A percentile compares a stretch with the other conserved stretches of the same genome.
Conservation (phyloP, 1,140 invertebrate genomes). For the Temnothorax curvispinosus region DNA sequence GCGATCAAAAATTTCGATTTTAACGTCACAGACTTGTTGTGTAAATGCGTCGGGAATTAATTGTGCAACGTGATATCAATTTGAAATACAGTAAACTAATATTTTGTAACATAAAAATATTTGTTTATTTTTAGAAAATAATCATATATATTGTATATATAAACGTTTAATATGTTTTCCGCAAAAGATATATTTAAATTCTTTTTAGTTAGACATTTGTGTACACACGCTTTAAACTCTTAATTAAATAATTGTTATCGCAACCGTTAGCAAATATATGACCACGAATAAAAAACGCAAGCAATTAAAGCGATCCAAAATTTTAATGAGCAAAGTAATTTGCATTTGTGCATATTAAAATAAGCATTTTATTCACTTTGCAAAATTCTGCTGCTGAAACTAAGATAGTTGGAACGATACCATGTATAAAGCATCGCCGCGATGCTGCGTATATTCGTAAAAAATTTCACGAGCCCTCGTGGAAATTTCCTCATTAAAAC, state of each 20-base stretch:
- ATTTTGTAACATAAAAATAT: background rate
- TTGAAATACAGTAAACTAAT: background rate
- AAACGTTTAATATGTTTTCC: background rate
- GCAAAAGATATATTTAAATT: background rate
- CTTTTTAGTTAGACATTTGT: background rate
- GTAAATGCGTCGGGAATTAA: background rate
- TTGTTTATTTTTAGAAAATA: background rate
- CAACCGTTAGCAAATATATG: background rate
- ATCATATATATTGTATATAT: background rate
- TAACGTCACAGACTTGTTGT: background rate
- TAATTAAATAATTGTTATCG: conserved; percentile 20
- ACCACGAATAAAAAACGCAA: background rate
- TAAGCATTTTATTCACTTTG: background rate
- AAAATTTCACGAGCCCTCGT: background rate
- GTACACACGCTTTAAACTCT: background rate
- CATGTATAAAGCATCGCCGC: background rate
- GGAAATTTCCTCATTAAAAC: conserved; percentile 11
- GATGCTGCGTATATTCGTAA: background rate
- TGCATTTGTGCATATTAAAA: background rate
- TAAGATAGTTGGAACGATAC: background rate
- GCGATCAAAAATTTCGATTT: conserved; percentile 29
- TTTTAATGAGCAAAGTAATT: background rate
- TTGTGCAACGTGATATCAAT: background rate
- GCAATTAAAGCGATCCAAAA: background rate
- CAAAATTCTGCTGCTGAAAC: background rate